Conservation (phyloP, 2,113 vertebrate species). For the Sebastes fasciatus region DNA sequence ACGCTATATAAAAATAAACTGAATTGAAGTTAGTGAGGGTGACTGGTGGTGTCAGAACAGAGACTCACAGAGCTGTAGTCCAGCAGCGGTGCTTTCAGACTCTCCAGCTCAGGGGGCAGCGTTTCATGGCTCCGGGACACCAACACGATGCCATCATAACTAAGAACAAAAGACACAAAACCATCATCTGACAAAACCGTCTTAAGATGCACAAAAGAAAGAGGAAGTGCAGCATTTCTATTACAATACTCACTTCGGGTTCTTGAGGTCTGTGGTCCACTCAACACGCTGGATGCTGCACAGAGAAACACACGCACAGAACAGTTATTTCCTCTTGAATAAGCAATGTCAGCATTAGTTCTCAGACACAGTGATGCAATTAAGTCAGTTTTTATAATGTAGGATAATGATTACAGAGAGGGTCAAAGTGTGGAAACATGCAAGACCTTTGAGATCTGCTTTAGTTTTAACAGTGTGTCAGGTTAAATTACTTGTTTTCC, state of each 20-base stretch:
- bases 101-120: conserved; percentile 75
- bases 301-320: conserved; percentile 27
- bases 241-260: conserved; percentile 80
- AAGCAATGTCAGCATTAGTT: conserved; percentile 35
- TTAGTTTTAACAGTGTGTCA: background rate
- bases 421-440: conserved; percentile 34
- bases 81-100: conserved; percentile 78
- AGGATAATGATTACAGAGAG: conserved; percentile 42
- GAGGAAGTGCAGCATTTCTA: background rate
- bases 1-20: too few species aligned
- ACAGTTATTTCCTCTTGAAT: conserved; percentile 26
- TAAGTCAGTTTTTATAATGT: conserved; percentile 4
- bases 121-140: conserved; percentile 77
- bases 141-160: conserved; percentile 85
- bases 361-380: background rate
- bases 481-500: background rate
- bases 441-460: conserved; percentile 51
- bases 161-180: conserved; percentile 33
- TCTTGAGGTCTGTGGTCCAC: conserved; percentile 79
- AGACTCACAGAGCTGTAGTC: conserved; percentile 82
- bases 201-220: background rate
- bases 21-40: too few species aligned
- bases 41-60: background rate
- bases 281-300: conserved; percentile 80
- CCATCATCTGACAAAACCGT: background rate